Base-by-base conservation (phyloP, 2,113 vertebrate genomes). In the Elephas maximus region DNA sequence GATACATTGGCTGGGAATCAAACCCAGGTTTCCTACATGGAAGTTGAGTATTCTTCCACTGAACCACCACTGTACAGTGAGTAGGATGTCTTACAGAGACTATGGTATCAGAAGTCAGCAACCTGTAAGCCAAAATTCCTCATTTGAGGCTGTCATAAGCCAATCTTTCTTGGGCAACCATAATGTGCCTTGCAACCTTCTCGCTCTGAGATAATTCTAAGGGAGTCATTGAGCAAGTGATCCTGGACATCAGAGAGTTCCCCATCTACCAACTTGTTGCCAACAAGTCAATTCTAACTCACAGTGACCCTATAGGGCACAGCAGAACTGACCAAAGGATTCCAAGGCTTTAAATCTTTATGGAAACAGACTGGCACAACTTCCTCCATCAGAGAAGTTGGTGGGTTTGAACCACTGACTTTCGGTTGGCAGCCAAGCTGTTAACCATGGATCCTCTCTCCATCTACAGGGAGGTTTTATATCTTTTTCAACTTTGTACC, bases 111-210 rank as follows among this genome's bases (percentile, higher is more conserved):
- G 44, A 79, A 11, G 15, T 5, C 14, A 24, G 3, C 9, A 33
- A 0, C 1, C 18, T 78, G 6, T 44, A 60, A 76, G 0, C 1
- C 57, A 11, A 44, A 26, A 0, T 8, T 28, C 8, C 6, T 71
- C 41, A 33, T 41, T 60, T 20, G 57, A 74, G 33, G 12, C 10
- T 44, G 3, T 57, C 4, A 6, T 24, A 7, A 71, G n/a, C 63
- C 17, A 33, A 69, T 5, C 26, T 76, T 37, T 28, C 51, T 6
- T 15, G 33, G 80, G 9, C 6, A 53, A 48, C 30, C 23, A 17
- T 30, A 90, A 9, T 57, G 2, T 81, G 14, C 12, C 5, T 6
- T 71, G 24, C 23, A 41, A 71, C 2, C n/a, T 15, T 23, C 45
- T 69, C 23, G 21, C 23, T 37, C 28, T 79, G 62, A 71, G 15